Evolutionary conservation across 2,113 vertebrate genomes (phyloP).

Genomic region (Nothoprocta pentlandii): DNA sequence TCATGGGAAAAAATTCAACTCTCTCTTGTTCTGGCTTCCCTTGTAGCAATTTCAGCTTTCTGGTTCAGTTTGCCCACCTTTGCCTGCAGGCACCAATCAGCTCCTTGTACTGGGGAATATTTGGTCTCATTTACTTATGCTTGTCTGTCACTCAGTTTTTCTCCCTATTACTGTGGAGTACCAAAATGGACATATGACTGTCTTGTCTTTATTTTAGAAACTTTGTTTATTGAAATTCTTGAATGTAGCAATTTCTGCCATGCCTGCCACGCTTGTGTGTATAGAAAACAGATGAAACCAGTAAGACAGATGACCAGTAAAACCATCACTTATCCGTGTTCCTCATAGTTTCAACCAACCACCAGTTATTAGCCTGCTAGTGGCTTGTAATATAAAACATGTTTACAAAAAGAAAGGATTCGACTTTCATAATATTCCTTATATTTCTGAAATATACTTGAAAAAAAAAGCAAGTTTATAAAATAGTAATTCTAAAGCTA

Average conservation of each 20-base stretch:
- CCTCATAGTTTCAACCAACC: constrained; percentile 7
- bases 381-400: constrained; percentile 28
- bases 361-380: constrained; percentile 13
- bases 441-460: constrained; percentile 6
- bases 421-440: no score
- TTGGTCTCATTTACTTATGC: neutral
- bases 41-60: neutral
- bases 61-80: neutral
- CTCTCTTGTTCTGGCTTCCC: neutral
- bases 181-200: neutral
- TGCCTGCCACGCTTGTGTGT: neutral
- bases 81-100: neutral
- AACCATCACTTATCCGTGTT: neutral
- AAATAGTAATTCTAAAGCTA: neutral
- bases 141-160: neutral
- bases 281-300: constrained; percentile 3
- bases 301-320: neutral
- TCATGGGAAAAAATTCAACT: neutral
- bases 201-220: neutral
- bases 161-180: neutral
- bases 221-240: neutral
- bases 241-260: constrained; percentile 2
- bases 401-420: neutral
- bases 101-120: neutral
- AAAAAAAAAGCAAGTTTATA: constrained; percentile 11